Percentiles rank a stretch among this genome's conserved stretches.
Conservation (phyloP, 2,888 invertebrate species). For the Isotomurus palustris region DNA sequence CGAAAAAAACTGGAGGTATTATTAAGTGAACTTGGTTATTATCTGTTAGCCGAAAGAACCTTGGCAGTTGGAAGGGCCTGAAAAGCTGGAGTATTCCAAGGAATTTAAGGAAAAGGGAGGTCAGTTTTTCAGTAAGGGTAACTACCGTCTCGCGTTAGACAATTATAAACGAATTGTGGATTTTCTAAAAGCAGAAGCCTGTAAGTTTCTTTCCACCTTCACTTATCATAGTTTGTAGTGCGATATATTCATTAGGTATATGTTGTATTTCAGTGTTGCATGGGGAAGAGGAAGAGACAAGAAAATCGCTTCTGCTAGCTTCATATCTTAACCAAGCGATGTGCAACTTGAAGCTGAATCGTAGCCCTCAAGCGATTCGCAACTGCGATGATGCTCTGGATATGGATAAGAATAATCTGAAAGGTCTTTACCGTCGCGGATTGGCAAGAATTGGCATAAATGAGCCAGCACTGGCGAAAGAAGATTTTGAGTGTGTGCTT, state of each 20-base stretch:
- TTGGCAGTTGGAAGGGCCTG: slow-evolving; percentile 74
- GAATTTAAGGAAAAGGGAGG: slow-evolving; percentile 87
- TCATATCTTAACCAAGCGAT: slow-evolving; percentile 76
- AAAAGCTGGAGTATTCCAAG: slow-evolving; percentile 76
- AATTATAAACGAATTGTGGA: slow-evolving; percentile 76
- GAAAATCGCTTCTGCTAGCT: slow-evolving; percentile 61
- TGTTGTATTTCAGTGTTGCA: slow-evolving; percentile 45
- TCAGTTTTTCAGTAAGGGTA: slow-evolving; percentile 74
- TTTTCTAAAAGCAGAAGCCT: slow-evolving; percentile 59
- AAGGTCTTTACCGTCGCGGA: slow-evolving; percentile 83
- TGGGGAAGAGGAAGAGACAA: slow-evolving; percentile 53
- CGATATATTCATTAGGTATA: neutral
- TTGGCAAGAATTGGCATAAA: slow-evolving; percentile 70
- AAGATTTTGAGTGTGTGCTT: slow-evolving; percentile 72
- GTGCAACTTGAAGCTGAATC: slow-evolving; percentile 70
- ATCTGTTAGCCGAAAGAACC: slow-evolving; percentile 62
- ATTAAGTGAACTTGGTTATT: neutral
- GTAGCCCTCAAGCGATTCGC: slow-evolving; percentile 63
- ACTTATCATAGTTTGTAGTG: neutral
- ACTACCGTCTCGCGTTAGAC: slow-evolving; percentile 72
- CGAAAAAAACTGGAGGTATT: neutral
- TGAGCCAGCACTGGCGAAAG: slow-evolving; percentile 70
- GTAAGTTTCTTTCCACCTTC: too few species aligned
- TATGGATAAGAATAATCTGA: slow-evolving; percentile 71
- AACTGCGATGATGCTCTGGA: slow-evolving; percentile 73